Conservation (phyloP, 2,888 invertebrate species). For the Andrena praecox region DNA sequence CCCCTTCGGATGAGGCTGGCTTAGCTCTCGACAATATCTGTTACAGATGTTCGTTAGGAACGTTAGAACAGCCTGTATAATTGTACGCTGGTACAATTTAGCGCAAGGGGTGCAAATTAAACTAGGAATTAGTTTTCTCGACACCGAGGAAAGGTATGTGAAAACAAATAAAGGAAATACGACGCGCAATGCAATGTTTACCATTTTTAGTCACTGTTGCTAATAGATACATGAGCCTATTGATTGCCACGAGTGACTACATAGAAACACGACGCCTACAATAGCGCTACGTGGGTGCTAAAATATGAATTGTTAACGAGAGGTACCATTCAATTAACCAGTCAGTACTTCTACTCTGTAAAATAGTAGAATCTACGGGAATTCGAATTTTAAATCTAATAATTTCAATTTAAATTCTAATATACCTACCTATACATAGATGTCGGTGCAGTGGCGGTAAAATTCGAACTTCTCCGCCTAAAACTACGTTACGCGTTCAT, state of each 20-base stretch:
- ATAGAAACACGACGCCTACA: background rate
- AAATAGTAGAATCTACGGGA: background rate
- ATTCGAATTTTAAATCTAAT: background rate
- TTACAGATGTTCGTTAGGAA: background rate
- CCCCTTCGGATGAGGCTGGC: conserved; percentile 88
- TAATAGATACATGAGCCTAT: conserved; percentile 48
- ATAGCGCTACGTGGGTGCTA: background rate
- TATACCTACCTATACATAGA: background rate
- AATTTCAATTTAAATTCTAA: conserved; percentile 31
- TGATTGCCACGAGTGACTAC: conserved; percentile 22
- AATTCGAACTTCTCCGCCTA: background rate
- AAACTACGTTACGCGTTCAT: background rate
- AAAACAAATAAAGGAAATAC: conserved; percentile 9
- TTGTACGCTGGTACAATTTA: background rate
- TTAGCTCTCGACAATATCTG: conserved; percentile 94
- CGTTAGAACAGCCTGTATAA: background rate
- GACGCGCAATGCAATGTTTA: conserved; percentile 45
- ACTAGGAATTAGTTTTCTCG: background rate
- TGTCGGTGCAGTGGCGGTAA: conserved; percentile 18
- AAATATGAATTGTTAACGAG: background rate
- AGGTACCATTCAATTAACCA: background rate
- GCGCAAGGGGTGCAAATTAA: background rate
- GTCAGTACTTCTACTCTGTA: too few relatives aligned
- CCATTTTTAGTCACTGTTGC: conserved; percentile 58
- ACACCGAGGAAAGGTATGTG: background rate